Conservation (phyloP, 2,888 invertebrate genomes). For the Apantesis nais region DNA sequence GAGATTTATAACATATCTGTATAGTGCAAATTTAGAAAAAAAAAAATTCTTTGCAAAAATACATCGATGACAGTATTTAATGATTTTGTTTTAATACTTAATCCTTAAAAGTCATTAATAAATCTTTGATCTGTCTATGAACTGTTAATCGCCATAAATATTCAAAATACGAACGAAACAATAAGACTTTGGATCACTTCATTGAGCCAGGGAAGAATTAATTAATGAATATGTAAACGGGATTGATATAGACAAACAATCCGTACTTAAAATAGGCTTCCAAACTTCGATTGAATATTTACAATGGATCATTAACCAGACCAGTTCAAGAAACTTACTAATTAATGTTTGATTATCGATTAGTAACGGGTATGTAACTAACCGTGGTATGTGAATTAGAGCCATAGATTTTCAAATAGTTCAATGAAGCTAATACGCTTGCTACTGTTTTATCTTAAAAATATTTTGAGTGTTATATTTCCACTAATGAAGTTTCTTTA, state of each 20-base stretch:
- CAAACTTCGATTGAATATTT: conserved; percentile 16
- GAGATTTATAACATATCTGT: neutral
- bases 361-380: neutral
- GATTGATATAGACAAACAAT: neutral
- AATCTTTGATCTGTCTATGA: neutral
- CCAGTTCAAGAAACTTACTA: conserved; percentile 1
- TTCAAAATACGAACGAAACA: neutral
- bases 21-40: neutral
- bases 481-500: too few relatives aligned
- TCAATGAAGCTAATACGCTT: neutral
- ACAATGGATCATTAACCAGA: conserved; percentile 17
- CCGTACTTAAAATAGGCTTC: neutral
- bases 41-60: too few relatives aligned
- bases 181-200: neutral
- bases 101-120: neutral
- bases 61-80: too few relatives aligned
- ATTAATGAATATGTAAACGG: conserved; percentile 2
- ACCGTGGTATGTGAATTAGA: neutral
- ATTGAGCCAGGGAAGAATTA: neutral
- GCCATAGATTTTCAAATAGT: neutral
- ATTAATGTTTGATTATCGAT: conserved; percentile 13
- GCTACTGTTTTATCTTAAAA: neutral
- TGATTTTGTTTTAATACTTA: too few relatives aligned
- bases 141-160: neutral
- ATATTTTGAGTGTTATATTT: neutral